Base-by-base conservation (phyloP, 2,888 invertebrate species). In the Phyllotreta striolata region DNA sequence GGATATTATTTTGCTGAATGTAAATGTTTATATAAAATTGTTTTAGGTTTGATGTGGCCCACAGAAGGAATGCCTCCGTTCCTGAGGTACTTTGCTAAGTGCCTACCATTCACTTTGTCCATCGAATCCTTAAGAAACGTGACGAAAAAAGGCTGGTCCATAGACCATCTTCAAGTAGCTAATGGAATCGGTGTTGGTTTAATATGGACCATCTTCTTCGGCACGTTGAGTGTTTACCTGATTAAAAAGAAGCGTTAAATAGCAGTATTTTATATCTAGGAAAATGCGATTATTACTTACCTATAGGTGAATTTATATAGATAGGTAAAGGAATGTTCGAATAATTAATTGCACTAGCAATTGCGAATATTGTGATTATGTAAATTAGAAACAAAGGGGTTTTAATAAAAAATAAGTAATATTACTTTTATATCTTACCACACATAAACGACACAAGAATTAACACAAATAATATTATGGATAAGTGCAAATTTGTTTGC, bases 21-120 rank as follows among this genome's bases (percentile, higher is more conserved):
- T n/a, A n/a, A n/a, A n/a, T n/a, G n/a, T n/a, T n/a, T n/a, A n/a
- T n/a, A n/a, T n/a, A n/a, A n/a, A n/a, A n/a, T n/a, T n/a, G 69
- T 74, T 75, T 34, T 70, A 88, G 89, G 89, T 55, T 82, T 88
- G 60, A 81, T 91, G 44, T 91, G 91, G 91, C 91, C 91, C 0
- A 74, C 88, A 8, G 88, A 91, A 79, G 89, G 87, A 5, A 89
- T 88, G 83, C 88, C 88, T n/a, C 63, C 68, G 24, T 67, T 72
- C 3, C 70, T 82, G 9, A 70, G 76, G 54, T 75, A 72, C 60
- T 70, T 81, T 37, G 75, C 81, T 0, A 75, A 73, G 62, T 78
- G 76, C 63, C 68, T 80, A 61, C 96, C 96, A 0, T 91, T 93
- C 77, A 96, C 95, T 0, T 81, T 92, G 57, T 90, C 94, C 0